Conservation (phyloP, 2,888 invertebrate genomes). For the Spodoptera exigua region DNA sequence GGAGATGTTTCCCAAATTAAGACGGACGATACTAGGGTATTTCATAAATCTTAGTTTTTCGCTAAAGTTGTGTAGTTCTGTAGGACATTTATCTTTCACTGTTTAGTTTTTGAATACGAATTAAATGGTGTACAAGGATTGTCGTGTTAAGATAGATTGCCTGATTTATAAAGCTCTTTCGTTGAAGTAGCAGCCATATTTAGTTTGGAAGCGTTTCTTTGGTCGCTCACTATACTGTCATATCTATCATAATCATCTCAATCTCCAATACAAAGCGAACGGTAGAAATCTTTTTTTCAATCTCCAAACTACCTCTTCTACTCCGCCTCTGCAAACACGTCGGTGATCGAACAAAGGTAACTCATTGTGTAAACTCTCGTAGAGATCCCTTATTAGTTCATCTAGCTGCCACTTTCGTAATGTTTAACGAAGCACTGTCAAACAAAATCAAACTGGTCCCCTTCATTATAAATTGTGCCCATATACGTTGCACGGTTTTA, state of each 20-base stretch:
- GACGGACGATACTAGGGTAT: conserved; percentile 18
- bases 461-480: conserved; percentile 73
- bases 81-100: neutral
- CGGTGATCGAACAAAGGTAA: conserved; percentile 27
- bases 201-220: too few relatives aligned
- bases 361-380: conserved; percentile 30
- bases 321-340: conserved; percentile 24
- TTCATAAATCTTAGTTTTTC: conserved; percentile 23
- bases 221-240: too few relatives aligned
- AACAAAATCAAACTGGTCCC: conserved; percentile 67
- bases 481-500: conserved; percentile 66
- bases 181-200: too few relatives aligned
- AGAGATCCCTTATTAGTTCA: conserved; percentile 26
- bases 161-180: too few relatives aligned
- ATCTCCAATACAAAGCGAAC: too few relatives aligned
- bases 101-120: conserved; percentile 2
- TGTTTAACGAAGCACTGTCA: conserved; percentile 67
- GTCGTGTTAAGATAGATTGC: neutral
- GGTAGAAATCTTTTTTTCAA: too few relatives aligned
- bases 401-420: conserved; percentile 65
- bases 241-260: too few relatives aligned
- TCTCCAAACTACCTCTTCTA: neutral
- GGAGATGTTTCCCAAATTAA: conserved; percentile 37
- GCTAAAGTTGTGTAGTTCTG: neutral
- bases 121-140: too few relatives aligned